Conservation (phyloP, 2,113 vertebrate genomes). For the Mormyrus iriodes region DNA sequence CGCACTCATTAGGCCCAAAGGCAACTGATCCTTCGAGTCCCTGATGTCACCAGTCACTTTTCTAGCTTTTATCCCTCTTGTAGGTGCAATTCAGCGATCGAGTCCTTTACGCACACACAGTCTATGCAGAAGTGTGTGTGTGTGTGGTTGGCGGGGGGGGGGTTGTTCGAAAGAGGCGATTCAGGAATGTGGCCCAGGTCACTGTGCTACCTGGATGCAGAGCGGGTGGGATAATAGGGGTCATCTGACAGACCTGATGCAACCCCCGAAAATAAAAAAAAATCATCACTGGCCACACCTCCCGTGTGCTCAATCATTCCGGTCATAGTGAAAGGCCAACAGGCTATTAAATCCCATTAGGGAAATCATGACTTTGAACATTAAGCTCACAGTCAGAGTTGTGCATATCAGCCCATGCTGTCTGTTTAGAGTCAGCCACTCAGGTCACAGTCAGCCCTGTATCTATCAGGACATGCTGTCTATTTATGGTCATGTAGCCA, state of each 20-base stretch:
- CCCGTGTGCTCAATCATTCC: constrained; percentile 21
- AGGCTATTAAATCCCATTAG: constrained; percentile 23
- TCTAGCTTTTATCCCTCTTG: background rate
- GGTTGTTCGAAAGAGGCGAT: background rate
- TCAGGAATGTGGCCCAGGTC: background rate
- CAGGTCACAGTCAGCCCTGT: background rate
- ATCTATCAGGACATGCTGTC: background rate
- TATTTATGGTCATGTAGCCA: background rate
- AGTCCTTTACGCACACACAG: background rate
- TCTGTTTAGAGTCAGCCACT: background rate
- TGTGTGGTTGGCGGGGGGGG: background rate
- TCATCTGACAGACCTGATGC: constrained; percentile 24
- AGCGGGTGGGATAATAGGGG: background rate
- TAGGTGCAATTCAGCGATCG: background rate
- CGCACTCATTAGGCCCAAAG: background rate
- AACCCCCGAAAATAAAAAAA: background rate
- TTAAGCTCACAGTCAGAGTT: background rate
- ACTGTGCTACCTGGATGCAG: constrained; percentile 6
- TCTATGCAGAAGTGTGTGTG: background rate
- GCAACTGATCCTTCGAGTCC: background rate
- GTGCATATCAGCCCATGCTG: background rate
- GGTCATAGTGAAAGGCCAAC: constrained; percentile 24
- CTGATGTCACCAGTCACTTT: background rate
- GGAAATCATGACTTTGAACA: constrained; percentile 18
- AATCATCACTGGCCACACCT: constrained; percentile 1